These are phyloP conservation scores for Drosophila pseudotakahashii DNA, from an alignment of 2,888 invertebrate species.

Conservation along the genomic window DNA sequence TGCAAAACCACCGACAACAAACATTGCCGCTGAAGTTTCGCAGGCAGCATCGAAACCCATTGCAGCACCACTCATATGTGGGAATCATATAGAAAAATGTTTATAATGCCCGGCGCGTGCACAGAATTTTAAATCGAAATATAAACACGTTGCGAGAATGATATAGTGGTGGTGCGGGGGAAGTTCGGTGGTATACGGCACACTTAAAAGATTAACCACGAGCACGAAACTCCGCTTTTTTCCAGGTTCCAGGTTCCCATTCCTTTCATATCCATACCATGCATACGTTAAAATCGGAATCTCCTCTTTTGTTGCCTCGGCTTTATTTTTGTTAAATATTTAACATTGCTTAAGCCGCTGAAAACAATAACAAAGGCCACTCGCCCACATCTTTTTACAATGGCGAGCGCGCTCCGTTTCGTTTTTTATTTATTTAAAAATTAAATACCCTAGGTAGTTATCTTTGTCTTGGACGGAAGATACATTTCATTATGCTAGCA, in stretches of 20 bases:
- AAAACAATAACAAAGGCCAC: constrained; percentile 63
- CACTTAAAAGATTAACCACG: constrained; percentile 77
- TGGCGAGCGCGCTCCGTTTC: constrained; percentile 27
- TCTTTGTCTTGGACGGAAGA: constrained; percentile 4
- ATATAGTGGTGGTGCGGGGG: constrained; percentile 1
- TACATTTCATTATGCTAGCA: background rate
- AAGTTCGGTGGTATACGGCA: constrained; percentile 30
- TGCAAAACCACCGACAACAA: constrained; percentile 49
- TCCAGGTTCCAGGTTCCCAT: constrained; percentile 23
- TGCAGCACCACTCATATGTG: constrained; percentile 9
- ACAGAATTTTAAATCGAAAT: constrained; percentile 73
- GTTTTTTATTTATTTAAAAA: constrained; percentile 34
- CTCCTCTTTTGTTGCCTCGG: constrained; percentile 49
- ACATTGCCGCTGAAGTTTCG: constrained; percentile 44
- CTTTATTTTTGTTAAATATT: constrained; percentile 72
- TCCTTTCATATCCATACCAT: constrained; percentile 16
- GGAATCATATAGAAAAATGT: constrained; percentile 52
- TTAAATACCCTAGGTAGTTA: constrained; percentile 17
- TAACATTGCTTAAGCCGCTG: constrained; percentile 70
- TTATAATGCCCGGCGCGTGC: constrained; percentile 73
- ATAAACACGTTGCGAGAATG: constrained; percentile 54
- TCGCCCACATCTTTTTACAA: constrained; percentile 29
- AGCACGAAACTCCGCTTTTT: constrained; percentile 48
- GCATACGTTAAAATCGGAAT: constrained; percentile 43
- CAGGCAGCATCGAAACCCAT: constrained; percentile 11